Conservation (phyloP, 1,140 invertebrate species). For the Drosophila suzukii region DNA sequence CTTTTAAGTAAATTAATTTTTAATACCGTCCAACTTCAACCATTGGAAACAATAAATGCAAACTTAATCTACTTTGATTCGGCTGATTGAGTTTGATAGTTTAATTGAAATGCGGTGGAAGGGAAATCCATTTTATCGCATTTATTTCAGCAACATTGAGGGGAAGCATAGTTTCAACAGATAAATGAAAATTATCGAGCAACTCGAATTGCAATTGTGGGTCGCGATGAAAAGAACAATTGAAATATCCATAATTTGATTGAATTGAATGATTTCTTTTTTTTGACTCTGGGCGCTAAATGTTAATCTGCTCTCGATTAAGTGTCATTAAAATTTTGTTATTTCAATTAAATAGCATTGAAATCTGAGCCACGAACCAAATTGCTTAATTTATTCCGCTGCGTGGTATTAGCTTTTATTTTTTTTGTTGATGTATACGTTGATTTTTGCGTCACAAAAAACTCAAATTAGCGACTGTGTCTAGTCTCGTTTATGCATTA, state of each 20-base stretch:
- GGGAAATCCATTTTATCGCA: constrained; percentile 42
- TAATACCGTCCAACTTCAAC: constrained; percentile 2
- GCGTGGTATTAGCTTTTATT: constrained; percentile 11
- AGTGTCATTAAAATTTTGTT: constrained; percentile 52
- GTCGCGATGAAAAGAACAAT: constrained; percentile 26
- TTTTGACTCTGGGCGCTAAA: constrained; percentile 23
- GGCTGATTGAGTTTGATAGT: constrained; percentile 69
- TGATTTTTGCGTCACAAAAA: constrained; percentile 36
- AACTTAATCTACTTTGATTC: constrained; percentile 63
- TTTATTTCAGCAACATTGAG: constrained; percentile 12
- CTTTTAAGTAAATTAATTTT: constrained; percentile 16
- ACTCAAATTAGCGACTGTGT: constrained; percentile 51
- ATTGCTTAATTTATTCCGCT: constrained; percentile 63
- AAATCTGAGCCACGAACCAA: constrained; percentile 41
- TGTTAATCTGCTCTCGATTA: constrained; percentile 50
- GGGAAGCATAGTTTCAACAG: constrained; percentile 17
- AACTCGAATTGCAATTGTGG: constrained; percentile 1
- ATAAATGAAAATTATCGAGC: constrained; percentile 43
- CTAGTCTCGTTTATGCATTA: constrained; percentile 64
- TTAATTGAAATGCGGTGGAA: constrained; percentile 65
- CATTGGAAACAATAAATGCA: constrained; percentile 16
- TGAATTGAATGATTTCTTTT: constrained; percentile 9
- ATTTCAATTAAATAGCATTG: constrained; percentile 60
- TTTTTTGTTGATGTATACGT: neutral
- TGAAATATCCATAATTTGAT: constrained; percentile 41